Evolutionary conservation across 2,888 invertebrate genomes (phyloP).

Genomic region (Muscina levida): DNA sequence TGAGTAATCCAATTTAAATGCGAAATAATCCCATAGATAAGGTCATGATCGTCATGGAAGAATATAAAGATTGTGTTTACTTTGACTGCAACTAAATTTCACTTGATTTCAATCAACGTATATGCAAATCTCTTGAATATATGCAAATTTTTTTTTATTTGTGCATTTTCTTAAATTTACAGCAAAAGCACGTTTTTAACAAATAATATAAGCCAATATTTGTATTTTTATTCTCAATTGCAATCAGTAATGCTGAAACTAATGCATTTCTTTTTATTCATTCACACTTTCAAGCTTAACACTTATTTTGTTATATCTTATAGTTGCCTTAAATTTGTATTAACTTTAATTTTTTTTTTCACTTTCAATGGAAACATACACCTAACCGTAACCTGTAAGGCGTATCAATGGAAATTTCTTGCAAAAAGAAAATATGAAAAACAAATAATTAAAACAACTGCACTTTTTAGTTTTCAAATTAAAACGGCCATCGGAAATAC

Average conservation of each 20-base stretch:
- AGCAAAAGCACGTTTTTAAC: conserved; percentile 8
- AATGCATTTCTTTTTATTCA: conserved; percentile 73
- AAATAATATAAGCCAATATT: neutral
- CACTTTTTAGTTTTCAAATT: conserved; percentile 43
- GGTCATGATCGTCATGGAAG: conserved; percentile 41
- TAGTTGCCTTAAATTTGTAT: neutral
- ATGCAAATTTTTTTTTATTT: too few species aligned
- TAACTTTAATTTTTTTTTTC: neutral
- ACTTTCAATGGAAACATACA: conserved; percentile 31
- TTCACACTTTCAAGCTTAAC: neutral
- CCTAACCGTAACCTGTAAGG: conserved; percentile 41
- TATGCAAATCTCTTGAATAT: too few species aligned
- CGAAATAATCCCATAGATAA: conserved; percentile 44
- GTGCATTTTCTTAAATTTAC: conserved; percentile 6
- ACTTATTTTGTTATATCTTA: too few species aligned
- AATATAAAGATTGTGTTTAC: conserved; percentile 25
- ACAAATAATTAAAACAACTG: too few species aligned
- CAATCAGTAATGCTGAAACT: conserved; percentile 5
- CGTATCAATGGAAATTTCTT: conserved; percentile 24
- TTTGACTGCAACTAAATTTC: conserved; percentile 31
- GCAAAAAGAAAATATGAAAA: neutral
- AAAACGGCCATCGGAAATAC: conserved; percentile 50
- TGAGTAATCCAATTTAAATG: conserved; percentile 49
- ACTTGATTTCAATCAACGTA: conserved; percentile 18
- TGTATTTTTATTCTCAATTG: neutral